phyloP scores from a whole-genome alignment of 1,140 invertebrate genomes.

The Pogonognathellus flavescens region DNA sequence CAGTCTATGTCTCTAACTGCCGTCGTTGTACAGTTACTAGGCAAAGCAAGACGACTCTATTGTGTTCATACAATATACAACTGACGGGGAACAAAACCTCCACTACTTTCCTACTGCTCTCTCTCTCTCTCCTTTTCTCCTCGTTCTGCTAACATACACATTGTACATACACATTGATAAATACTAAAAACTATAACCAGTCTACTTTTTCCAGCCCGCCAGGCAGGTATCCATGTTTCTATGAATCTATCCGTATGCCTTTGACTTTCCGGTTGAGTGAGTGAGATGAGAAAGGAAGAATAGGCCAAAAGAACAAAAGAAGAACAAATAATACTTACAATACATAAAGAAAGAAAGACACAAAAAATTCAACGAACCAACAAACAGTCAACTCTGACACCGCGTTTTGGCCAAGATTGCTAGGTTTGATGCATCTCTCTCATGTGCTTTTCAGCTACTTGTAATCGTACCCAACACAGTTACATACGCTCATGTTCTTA shows the following conservation, averaged over 20 bases:
- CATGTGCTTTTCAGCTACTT: background rate
- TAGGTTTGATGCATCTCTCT: slow-evolving; percentile 36
- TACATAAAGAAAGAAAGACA: slow-evolving; percentile 41
- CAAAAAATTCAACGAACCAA: slow-evolving; percentile 47
- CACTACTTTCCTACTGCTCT: background rate
- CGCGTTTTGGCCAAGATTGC: slow-evolving; percentile 24
- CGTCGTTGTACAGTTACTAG: background rate
- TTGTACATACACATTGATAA: slow-evolving; percentile 9
- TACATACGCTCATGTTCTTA: background rate
- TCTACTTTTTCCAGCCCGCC: slow-evolving; percentile 35
- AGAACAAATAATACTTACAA: slow-evolving; percentile 47
- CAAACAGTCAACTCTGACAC: slow-evolving; percentile 49
- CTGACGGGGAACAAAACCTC: background rate
- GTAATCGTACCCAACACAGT: background rate
- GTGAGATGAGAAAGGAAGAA: slow-evolving; percentile 31
- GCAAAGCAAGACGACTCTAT: slow-evolving; percentile 24
- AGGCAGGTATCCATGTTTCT: slow-evolving; percentile 41
- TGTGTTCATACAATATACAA: background rate
- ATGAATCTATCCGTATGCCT: slow-evolving; percentile 22
- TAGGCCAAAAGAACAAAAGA: slow-evolving; percentile 42
- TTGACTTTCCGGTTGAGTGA: slow-evolving; percentile 46
- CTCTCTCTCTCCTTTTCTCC: background rate
- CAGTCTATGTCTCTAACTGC: too few relatives aligned
- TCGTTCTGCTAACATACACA: background rate
- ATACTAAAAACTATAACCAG: slow-evolving; percentile 17